Conservation (phyloP, 2,888 invertebrate species). For the Latheticus oryzae region DNA sequence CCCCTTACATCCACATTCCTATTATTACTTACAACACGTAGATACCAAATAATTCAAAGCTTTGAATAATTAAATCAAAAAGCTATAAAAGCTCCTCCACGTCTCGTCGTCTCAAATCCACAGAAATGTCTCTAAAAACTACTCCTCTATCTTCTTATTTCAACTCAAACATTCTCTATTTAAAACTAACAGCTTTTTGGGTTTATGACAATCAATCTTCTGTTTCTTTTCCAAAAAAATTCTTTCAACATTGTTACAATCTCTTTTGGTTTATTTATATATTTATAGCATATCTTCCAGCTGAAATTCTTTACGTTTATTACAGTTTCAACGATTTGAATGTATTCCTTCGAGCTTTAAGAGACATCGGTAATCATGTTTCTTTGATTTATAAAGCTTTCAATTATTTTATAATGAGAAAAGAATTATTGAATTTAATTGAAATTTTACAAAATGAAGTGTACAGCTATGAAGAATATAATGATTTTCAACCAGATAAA, state of each 20-base stretch:
- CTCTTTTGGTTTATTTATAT: constrained; percentile 34
- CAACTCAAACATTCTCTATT: constrained; percentile 34
- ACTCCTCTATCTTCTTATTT: constrained; percentile 28
- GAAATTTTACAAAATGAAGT: constrained; percentile 19
- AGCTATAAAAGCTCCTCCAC: too few species aligned
- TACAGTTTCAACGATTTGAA: constrained; percentile 34
- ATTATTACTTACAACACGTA: too few species aligned
- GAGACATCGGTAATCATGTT: constrained; percentile 44
- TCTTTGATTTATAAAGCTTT: constrained; percentile 36
- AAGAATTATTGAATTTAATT: constrained; percentile 33
- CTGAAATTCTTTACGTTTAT: constrained; percentile 34
- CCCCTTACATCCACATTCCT: too few species aligned
- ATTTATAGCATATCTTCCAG: constrained; percentile 39
- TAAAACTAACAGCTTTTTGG: constrained; percentile 40
- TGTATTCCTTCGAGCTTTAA: constrained; percentile 30
- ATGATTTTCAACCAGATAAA: constrained; percentile 31
- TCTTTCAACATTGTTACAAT: constrained; percentile 35
- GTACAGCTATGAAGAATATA: constrained; percentile 37
- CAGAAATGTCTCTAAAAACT: too few species aligned
- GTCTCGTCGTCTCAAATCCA: too few species aligned
- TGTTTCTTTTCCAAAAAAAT: constrained; percentile 14
- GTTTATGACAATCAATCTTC: constrained; percentile 33
- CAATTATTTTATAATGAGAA: constrained; percentile 38
- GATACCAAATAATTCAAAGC: too few species aligned
- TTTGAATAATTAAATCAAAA: too few species aligned